Evolutionary conservation across 2,888 invertebrate genomes (phyloP).

Genomic region (Amphiduros pacificus): DNA sequence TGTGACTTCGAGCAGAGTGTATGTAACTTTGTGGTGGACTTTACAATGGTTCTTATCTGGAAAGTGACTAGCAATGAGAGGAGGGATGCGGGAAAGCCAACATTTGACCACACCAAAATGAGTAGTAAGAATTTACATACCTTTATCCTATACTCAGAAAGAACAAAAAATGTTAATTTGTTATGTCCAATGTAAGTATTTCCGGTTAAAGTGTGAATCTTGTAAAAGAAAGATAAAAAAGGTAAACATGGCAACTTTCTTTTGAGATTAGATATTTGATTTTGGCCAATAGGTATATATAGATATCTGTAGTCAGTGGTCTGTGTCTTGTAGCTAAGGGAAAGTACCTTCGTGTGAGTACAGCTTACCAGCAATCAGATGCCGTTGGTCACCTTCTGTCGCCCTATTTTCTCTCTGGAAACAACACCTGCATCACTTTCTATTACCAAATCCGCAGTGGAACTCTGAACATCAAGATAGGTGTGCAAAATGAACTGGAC

Average conservation of each 20-base stretch:
- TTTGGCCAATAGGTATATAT: too few species aligned
- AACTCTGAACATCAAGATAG: constrained; percentile 18
- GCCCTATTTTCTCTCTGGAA: constrained; percentile 36
- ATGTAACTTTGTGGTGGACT: constrained; percentile 27
- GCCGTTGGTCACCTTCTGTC: constrained; percentile 26
- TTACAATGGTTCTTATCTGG: constrained; percentile 20
- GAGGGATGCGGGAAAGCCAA: constrained; percentile 12
- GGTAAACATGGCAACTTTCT: too few species aligned
- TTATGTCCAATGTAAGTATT: too few species aligned
- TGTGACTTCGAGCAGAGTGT: constrained; percentile 23
- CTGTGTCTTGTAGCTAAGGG: constrained; percentile 21
- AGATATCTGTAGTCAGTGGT: too few species aligned
- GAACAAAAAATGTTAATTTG: too few species aligned
- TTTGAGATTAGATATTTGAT: too few species aligned
- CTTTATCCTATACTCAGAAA: too few species aligned
- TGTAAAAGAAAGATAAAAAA: too few species aligned
- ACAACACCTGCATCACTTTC: constrained; percentile 37
- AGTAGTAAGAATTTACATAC: constrained; percentile 11
- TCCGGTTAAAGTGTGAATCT: too few species aligned
- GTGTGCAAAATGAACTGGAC: constrained; percentile 10
- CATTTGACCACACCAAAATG: constrained; percentile 26
- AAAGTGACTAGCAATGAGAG: constrained; percentile 4
- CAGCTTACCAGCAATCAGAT: constrained; percentile 19
- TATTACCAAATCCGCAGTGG: constrained; percentile 26
- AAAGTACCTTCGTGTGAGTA: constrained; percentile 20